Evolutionary conservation across 1,140 invertebrate genomes (phyloP), one percentile per base, ranked within the genome.

Genomic region (Drosophila santomea): DNA sequence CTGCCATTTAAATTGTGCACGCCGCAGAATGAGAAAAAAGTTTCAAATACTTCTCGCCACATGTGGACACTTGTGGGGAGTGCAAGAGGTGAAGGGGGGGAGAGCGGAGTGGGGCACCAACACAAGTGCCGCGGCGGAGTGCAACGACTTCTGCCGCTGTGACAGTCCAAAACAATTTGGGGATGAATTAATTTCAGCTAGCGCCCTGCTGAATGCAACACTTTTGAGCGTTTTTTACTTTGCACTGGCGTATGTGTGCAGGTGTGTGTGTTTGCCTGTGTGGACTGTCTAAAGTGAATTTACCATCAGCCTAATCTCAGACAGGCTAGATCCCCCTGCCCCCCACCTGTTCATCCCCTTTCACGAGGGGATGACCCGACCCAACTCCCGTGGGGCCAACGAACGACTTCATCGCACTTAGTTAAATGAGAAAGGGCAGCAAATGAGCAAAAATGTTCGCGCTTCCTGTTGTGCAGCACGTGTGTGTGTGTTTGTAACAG

Each of bases 1-100:
- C 76, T 83, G 75, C 72, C 83, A 82, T 88, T 88, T 86, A 88
- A 83, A 88, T 82, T 83, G 73, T 89, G 81, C 61, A 71, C 72
- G 66, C 75, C 75, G 74, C 62, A 62, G 74, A 63, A 80, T 45
- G 44, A 74, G 58, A 63, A 80, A 69, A 52, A 63, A 67, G 61
- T 79, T 76, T 83, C 71, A 73, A 84, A 64, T 68, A 74, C 72
- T 57, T 63, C 59, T 69, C 55, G 41, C 59, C 77, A 88, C 82
- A 83, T 85, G 79, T 88, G 83, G 82, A 82, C 82, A 88, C 78
- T 88, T 88, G 74, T 67, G 44, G 35, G 63, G 52, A 35, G 38
- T 45, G 52, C 38, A 20, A 50, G 25, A 25, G 20, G 32, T 32
- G 32, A 8, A 4, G 12, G 12, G 25, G 11, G 15, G n/a, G 11